Evolutionary conservation across 1,140 invertebrate species (phyloP), one percentile per base, ranked within the genome.

Genomic region (Drosophila ercepeae): DNA sequence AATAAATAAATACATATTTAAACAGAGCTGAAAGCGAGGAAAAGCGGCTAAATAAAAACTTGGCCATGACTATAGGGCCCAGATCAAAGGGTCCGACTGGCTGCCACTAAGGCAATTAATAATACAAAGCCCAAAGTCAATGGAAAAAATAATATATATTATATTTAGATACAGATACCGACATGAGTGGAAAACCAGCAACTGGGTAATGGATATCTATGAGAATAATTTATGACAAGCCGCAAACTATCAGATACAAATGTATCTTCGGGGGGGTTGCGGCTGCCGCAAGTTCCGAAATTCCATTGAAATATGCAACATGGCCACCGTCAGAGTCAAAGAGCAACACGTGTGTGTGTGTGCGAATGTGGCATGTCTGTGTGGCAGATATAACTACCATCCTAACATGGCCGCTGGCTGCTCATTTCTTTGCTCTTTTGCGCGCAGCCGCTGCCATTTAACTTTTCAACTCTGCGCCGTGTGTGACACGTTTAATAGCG

Each of bases 401-500:
- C 76, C 75, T 77, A 88, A 86, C 81, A 86, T 86, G 82, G 73
- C 72, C 59, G 69, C 29, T 78, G 69, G 75, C 76, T 78, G 78
- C 51, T 76, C 77, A 81, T 76, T 79, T 50, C 65, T 23, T 51
- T 54, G 51, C 44, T 39, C 52, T 39, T 39, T 39, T 44, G 39
- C 54, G 60, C 44, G 63, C 53, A 69, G 53, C 74, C 53, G 77
- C 78, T 86, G 82, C 82, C 82, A 86, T 86, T 86, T 86, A 86
- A 86, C 82, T 86, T 86, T 86, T 86, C 81, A 84, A 84, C 64
- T 68, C 76, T 67, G 78, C 48, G 74, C 58, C 65, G 79, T 77
- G 64, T 88, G 81, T 88, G 82, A 88, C 82, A 88, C 83, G 82
- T 86, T 86, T 86, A 86, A 86, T 88, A 65, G 73, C 77, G 51